Evolutionary conservation across 2,113 vertebrate genomes (phyloP).

Genomic region (Syrrhaptes paradoxus): DNA sequence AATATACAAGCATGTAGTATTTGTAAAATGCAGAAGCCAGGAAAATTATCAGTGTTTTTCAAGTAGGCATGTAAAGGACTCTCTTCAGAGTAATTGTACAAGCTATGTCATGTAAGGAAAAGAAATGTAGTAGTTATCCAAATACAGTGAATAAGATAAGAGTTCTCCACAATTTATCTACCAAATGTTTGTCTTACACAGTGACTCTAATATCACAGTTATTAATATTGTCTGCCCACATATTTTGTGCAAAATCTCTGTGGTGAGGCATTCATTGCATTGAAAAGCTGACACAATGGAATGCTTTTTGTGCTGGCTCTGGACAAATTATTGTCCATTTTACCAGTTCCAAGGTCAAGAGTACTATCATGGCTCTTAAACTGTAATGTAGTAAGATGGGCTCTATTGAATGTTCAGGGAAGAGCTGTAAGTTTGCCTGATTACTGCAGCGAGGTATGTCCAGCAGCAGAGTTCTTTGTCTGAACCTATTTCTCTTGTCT

Average conservation of each 20-base stretch:
- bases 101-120: background rate
- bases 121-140: slow-evolving; percentile 10
- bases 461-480: background rate
- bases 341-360: slow-evolving; percentile 44
- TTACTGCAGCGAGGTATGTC: background rate
- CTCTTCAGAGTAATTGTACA: background rate
- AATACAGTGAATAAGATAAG: background rate
- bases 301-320: slow-evolving; percentile 21
- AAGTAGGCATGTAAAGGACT: background rate
- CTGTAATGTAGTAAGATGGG: background rate
- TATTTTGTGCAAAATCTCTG: slow-evolving; percentile 33
- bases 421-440: background rate
- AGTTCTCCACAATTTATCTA: background rate
- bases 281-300: slow-evolving; percentile 42
- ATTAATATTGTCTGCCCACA: slow-evolving; percentile 20
- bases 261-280: slow-evolving; percentile 1
- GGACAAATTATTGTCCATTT: slow-evolving; percentile 38
- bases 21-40: background rate
- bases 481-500: slow-evolving; percentile 7
- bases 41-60: background rate
- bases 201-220: background rate
- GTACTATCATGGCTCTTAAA: background rate
- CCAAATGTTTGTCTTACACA: background rate
- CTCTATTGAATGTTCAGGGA: background rate
- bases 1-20: background rate